A percentile compares a stretch with the other conserved stretches of the same genome.
Evolutionary conservation across 2,797 vertebrate genomes (phyloP).

Genomic region (Lithobates sylvaticus): DNA sequence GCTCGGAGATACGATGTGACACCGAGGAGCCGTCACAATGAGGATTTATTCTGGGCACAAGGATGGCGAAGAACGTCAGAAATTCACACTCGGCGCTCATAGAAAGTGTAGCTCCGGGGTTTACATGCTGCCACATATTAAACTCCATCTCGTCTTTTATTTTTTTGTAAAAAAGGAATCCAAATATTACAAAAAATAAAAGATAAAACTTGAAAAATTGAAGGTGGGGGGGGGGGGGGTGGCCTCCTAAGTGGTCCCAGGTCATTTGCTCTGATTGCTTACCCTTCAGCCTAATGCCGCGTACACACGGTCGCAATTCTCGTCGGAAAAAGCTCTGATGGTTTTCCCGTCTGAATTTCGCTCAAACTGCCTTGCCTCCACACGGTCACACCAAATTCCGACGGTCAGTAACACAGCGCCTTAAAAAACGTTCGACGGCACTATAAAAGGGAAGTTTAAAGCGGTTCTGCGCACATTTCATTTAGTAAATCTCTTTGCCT

Average conservation of each 20-base stretch:
- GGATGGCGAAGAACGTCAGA: background rate
- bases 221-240: background rate
- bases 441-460: no score
- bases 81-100: background rate
- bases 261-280: background rate
- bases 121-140: background rate
- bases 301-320: no score
- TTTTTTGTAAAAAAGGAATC: background rate
- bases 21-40: slow-evolving; percentile 9
- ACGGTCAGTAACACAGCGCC: no score
- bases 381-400: no score
- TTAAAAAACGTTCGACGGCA: no score
- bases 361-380: no score
- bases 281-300: no score
- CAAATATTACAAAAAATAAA: background rate
- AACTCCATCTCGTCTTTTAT: background rate
- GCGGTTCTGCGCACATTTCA: no score
- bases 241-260: background rate
- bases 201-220: no score
- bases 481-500: no score
- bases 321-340: no score
- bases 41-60: slow-evolving; percentile 5
- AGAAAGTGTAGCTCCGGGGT: slow-evolving; percentile 5
- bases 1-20: slow-evolving; percentile 43
- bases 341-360: no score